A percentile compares a stretch with the other conserved stretches of the same genome.
These are phyloP conservation scores for Thunnus thynnus DNA, from an alignment of 2,113 vertebrate species.

Conservation along the genomic window DNA sequence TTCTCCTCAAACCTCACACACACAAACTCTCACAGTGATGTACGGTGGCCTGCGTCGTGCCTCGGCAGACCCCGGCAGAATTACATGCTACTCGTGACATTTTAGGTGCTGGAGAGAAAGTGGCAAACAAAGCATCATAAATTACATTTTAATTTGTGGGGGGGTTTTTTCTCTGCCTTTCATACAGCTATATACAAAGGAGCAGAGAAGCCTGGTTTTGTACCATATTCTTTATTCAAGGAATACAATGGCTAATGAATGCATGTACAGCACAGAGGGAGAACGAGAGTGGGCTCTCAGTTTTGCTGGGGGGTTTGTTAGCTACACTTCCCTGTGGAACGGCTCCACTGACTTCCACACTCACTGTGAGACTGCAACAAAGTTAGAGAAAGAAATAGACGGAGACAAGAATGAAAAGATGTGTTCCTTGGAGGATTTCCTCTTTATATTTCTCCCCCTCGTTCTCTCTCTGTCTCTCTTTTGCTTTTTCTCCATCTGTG, in stretches of 20 bases:
- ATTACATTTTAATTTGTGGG: slow-evolving; percentile 76
- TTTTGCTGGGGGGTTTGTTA: slow-evolving; percentile 48
- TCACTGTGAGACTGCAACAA: slow-evolving; percentile 66
- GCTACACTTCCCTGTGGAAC: slow-evolving; percentile 68
- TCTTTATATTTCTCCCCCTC: slow-evolving; percentile 58
- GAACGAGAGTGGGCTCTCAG: slow-evolving; percentile 22
- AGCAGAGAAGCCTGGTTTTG: slow-evolving; percentile 41
- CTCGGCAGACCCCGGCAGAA: slow-evolving; percentile 53
- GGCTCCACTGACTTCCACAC: slow-evolving; percentile 61
- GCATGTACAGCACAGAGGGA: slow-evolving; percentile 32
- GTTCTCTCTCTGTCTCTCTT: slow-evolving; percentile 38
- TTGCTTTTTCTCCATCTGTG: slow-evolving; percentile 51
- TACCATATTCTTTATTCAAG: slow-evolving; percentile 55
- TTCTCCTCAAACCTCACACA: slow-evolving; percentile 5
- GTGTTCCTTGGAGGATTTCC: slow-evolving; percentile 62
- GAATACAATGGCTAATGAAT: slow-evolving; percentile 74
- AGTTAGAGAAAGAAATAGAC: slow-evolving; percentile 60
- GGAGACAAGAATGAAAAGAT: slow-evolving; percentile 45
- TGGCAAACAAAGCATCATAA: slow-evolving; percentile 72
- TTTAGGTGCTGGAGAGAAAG: slow-evolving; percentile 56
- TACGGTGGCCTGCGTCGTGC: slow-evolving; percentile 19
- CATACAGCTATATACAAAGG: slow-evolving; percentile 32
- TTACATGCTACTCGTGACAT: slow-evolving; percentile 70
- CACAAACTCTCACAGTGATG: slow-evolving; percentile 7
- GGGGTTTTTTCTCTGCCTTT: slow-evolving; percentile 46